A percentile compares a stretch with the other conserved stretches of the same genome.
phyloP scores from a whole-genome alignment of 2,797 vertebrate species.

The Arrhamphus sclerolepis region DNA sequence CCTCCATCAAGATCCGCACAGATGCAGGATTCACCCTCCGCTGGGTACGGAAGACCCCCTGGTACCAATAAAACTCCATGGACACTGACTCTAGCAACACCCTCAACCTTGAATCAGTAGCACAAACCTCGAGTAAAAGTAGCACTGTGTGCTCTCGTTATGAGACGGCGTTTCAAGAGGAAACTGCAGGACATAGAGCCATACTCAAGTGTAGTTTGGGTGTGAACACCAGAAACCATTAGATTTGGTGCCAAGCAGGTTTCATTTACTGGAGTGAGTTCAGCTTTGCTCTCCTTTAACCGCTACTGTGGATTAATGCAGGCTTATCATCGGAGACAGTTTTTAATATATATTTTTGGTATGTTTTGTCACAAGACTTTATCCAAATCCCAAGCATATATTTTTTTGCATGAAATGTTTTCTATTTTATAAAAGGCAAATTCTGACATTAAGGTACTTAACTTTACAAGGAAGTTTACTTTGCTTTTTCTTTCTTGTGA shows the following conservation, averaged over 20 bases:
- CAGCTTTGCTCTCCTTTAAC: slow-evolving; percentile 62
- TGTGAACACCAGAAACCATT: slow-evolving; percentile 26
- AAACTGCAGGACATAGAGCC: slow-evolving; percentile 37
- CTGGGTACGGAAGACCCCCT: slow-evolving; percentile 98
- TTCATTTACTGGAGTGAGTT: slow-evolving; percentile 49
- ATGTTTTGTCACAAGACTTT: slow-evolving; percentile 81
- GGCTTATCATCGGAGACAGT: slow-evolving; percentile 55
- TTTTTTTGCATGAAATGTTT: slow-evolving; percentile 83
- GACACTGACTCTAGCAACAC: slow-evolving; percentile 11
- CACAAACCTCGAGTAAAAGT: slow-evolving; percentile 39
- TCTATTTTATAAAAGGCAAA: slow-evolving; percentile 79
- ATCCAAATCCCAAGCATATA: slow-evolving; percentile 81
- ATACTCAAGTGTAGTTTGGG: slow-evolving; percentile 39
- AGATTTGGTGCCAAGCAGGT: slow-evolving; percentile 36
- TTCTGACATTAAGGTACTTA: slow-evolving; percentile 54
- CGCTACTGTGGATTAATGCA: slow-evolving; percentile 54
- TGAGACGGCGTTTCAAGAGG: slow-evolving; percentile 26
- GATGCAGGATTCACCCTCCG: slow-evolving; percentile 96
- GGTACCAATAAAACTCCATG: slow-evolving; percentile 90
- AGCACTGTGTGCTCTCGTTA: slow-evolving; percentile 24
- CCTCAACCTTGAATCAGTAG: slow-evolving; percentile 19
- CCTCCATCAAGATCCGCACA: slow-evolving; percentile 98
- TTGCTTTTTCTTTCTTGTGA: slow-evolving; percentile 59
- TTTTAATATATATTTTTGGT: slow-evolving; percentile 85
- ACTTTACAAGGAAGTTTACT: slow-evolving; percentile 65